Evolutionary conservation across 2,888 invertebrate species (phyloP).

Genomic region (Oscheius onirici): DNA sequence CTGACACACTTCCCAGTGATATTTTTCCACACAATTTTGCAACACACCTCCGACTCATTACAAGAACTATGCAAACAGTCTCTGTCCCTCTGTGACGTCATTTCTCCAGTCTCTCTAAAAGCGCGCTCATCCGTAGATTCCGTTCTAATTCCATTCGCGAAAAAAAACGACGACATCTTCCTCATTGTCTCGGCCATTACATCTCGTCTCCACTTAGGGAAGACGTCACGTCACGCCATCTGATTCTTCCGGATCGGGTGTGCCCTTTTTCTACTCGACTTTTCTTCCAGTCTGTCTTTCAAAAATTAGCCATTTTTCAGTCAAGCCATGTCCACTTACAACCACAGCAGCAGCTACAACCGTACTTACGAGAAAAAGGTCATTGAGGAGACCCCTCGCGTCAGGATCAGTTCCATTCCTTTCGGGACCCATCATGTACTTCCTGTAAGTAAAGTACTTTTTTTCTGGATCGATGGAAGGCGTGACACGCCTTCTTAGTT

Average conservation of each 20-base stretch:
- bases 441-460: slow-evolving; percentile 40
- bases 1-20: no score
- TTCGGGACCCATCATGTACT: slow-evolving; percentile 33
- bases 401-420: slow-evolving; percentile 38
- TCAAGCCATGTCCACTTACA: slow-evolving; percentile 58
- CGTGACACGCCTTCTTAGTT: not conserved
- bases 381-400: slow-evolving; percentile 51
- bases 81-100: no score
- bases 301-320: not conserved
- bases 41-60: not conserved
- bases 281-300: not conserved
- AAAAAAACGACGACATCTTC: not conserved
- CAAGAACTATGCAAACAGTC: not conserved
- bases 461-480: not conserved
- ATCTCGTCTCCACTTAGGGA: not conserved
- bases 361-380: slow-evolving; percentile 69
- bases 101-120: no score
- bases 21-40: not conserved
- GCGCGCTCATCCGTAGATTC: slow-evolving; percentile 11
- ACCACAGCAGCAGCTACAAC: slow-evolving; percentile 65
- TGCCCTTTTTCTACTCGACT: not conserved
- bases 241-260: not conserved
- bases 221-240: not conserved
- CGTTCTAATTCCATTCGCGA: slow-evolving; percentile 17
- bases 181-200: not conserved